Percentiles rank a stretch among this genome's conserved stretches.
phyloP scores from a whole-genome alignment of 2,797 vertebrate species.

The Chelonia mydas region DNA sequence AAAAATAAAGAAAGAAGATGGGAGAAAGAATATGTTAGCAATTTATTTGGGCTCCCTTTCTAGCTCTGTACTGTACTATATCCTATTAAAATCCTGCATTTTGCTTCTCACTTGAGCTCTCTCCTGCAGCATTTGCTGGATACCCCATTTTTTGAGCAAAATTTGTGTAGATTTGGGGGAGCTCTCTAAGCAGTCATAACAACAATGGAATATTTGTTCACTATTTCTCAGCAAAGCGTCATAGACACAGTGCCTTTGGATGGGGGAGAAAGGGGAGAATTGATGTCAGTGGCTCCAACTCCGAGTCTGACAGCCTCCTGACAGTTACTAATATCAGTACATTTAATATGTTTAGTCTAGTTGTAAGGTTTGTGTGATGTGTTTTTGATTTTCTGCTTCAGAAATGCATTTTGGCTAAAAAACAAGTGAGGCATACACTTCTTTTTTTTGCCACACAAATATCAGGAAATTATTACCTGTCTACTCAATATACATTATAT shows the following conservation, averaged over 20 bases:
- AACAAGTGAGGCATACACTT: constrained; percentile 40
- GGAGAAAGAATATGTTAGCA: constrained; percentile 49
- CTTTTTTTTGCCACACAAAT: constrained; percentile 32
- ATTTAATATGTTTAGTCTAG: constrained; percentile 69
- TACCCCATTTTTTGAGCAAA: constrained; percentile 43
- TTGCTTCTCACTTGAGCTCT: constrained; percentile 70
- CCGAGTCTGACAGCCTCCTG: constrained; percentile 60
- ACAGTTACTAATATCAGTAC: constrained; percentile 60
- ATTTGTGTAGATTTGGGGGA: constrained; percentile 61
- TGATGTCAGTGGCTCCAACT: constrained; percentile 54
- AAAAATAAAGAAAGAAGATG: constrained; percentile 6
- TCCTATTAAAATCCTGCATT: constrained; percentile 73
- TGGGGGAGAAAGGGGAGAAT: background rate
- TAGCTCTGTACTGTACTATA: constrained; percentile 69
- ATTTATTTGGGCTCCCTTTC: constrained; percentile 54
- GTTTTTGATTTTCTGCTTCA: constrained; percentile 77
- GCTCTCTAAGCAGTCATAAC: constrained; percentile 60
- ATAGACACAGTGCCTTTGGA: constrained; percentile 23
- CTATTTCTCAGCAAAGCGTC: constrained; percentile 40
- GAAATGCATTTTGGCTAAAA: constrained; percentile 74
- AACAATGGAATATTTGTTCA: constrained; percentile 60
- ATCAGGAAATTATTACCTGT: constrained; percentile 63
- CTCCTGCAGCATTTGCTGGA: constrained; percentile 57
- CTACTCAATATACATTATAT: constrained; percentile 13
- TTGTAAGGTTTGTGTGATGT: constrained; percentile 70